phyloP scores from a whole-genome alignment of 64 coral and sea anemone species.

The Platygyra sinensis region DNA sequence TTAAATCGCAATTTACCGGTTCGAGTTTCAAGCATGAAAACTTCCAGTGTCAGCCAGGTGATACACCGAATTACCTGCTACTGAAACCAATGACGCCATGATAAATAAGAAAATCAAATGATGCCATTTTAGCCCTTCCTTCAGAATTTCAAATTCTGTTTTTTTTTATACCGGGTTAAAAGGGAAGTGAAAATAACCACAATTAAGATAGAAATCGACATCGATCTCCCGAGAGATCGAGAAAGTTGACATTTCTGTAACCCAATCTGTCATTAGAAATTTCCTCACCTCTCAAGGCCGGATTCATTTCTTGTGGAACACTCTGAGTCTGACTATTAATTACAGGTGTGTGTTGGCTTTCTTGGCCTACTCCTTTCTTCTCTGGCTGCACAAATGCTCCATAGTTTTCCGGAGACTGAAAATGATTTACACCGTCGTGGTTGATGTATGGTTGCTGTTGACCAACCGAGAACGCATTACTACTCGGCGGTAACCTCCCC shows the following conservation, averaged over 20 bases:
- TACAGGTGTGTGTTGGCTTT: neutral
- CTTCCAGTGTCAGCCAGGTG: neutral
- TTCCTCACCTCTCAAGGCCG: slow-evolving; percentile 35
- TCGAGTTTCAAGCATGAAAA: too few relatives aligned
- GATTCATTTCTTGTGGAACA: slow-evolving; percentile 28
- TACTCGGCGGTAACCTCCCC: slow-evolving; percentile 35
- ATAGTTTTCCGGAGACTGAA: slow-evolving; percentile 18
- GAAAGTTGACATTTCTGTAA: slow-evolving; percentile 11
- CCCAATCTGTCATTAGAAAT: slow-evolving; percentile 29
- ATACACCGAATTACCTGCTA: slow-evolving; percentile 2
- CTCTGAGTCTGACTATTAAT: slow-evolving; percentile 15
- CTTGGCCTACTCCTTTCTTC: slow-evolving; percentile 9
- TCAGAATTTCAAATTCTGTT: neutral
- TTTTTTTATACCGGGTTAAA: neutral
- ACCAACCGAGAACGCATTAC: slow-evolving; percentile 48
- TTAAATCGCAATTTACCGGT: neutral
- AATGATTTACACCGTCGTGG: slow-evolving; percentile 19
- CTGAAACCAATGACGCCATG: slow-evolving; percentile 26
- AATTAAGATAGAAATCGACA: neutral
- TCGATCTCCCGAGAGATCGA: neutral
- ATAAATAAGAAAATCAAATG: neutral
- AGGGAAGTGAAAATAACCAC: neutral
- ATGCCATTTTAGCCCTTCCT: neutral
- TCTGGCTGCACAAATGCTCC: slow-evolving; percentile 16
- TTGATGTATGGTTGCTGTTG: slow-evolving; percentile 39